Base-by-base conservation (phyloP, 2,888 invertebrate genomes). In the Xiphydria camelus region DNA sequence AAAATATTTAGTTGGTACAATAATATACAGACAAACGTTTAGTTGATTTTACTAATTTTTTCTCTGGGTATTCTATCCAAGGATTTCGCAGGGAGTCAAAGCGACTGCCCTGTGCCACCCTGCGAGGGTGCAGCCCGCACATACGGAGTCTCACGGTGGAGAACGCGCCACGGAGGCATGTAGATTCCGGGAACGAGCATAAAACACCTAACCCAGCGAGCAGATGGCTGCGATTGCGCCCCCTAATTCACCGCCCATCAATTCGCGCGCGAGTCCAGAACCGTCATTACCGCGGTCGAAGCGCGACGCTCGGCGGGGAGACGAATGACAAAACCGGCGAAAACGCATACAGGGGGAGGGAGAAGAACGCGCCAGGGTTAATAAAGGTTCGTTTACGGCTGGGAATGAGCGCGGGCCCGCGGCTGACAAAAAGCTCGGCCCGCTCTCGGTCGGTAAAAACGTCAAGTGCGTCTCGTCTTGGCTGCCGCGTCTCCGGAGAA, bases 181-280 rank as follows among this genome's bases (percentile, higher is more conserved):
- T 44, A 46, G 53, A 22, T 51, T 47, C 45, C 34, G 40, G 33
- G 31, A 42, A 17, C 38, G 47, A 38, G 37, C 40, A 40, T 45
- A 43, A 46, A 41, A 53, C 51, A 39, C 46, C 45, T 46, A n/a
- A 23, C 45, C 45, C 34, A 41, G 43, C 45, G 57, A 50, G 45
- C 59, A 55, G 58, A 60, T 56, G 60, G 53, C 54, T 55, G 58
- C 50, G 61, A 61, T 60, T 53, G 52, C 53, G n/a, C n/a, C n/a
- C 48, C 38, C 51, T 61, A 62, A 63, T 61, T n/a, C n/a, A 58
- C 51, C 49, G 42, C 40, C 41, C 55, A 56, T 61, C 58, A 57
- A 60, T 61, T 53, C 48, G 39, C 50, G 43, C 45, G 50, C 41
- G 43, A 35, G 32, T 9, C 29, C 31, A 9, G 12, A 19, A 45